Base-by-base conservation (phyloP, 2,888 invertebrate genomes). In the Octodonta nipae region DNA sequence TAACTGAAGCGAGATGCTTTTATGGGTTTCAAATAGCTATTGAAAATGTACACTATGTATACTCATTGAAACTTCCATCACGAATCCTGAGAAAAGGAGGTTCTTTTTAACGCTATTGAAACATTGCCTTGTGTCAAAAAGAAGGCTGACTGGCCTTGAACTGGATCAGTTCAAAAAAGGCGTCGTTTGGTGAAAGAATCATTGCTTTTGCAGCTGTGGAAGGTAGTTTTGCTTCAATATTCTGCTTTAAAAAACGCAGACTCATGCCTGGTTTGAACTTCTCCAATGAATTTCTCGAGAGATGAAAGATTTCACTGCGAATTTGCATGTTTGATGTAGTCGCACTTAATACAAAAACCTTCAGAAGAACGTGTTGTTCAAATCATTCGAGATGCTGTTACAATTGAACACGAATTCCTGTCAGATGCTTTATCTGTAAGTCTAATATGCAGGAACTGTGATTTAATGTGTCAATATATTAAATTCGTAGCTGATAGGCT, bases 21-120 rank as follows among this genome's bases (percentile, higher is more conserved):
- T 99, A 99, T 62, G 96, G 96, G 5, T 98, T 96, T 60, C 98
- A 99, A 66, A 87, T 96, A 37, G 93, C 96, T 4, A 98, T 98
- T 72, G 98, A 99, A 64, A 99, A 99, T 69, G 86, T 99, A 5
- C 98, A 98, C 60, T 95, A 95, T 0, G 93, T 40, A 68, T 93
- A 34, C 72, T 98, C 2, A 98, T 98, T 56, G 93, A 99, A 53
- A 92, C 95, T 0, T 98, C 96, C 58, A 83, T 98, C 42, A 75
- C 74, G 34, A 88, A 95, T 55, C 72, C 81, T 1, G 65, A 72
- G 78, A 96, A 61, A 84, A 88, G 50, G 80, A 88, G 8, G 86
- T 75, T 54, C 67, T 99, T 11, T 96, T 99, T 65, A 96, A 96
- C 65, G 98, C 98, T 0, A 75, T 99, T 46, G 92, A 96, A 61